Evolutionary conservation across 2,113 vertebrate species (phyloP), one percentile per base, ranked within the genome.

Genomic region (Eulacestoma nigropectus): DNA sequence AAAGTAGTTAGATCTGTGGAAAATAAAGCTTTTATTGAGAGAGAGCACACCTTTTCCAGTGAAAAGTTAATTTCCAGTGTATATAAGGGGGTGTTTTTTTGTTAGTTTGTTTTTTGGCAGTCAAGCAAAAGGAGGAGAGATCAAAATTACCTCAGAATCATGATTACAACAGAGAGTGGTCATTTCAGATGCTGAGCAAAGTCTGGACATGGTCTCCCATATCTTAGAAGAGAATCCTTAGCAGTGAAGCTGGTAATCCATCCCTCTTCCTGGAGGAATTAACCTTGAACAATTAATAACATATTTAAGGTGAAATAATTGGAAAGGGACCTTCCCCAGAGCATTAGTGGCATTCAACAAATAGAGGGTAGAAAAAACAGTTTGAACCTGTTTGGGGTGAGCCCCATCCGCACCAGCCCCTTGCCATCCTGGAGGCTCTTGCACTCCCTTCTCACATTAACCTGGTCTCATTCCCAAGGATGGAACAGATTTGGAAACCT

Each of bases 121-220:
- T 52, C 2, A 3, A 65, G 32, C 11, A 44, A 46, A 57, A 87
- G 44, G 26, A 73, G 30, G 32, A 69, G 55, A 69, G 46, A 27
- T 26, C 50, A 21, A 41, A 39, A 53, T 32, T 60, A 21, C n/a
- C 32, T 41, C 44, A 29, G 49, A 84, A n/a, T 59, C 33, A 30
- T 20, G 23, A 5, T 9, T 41, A 5, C 33, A 6, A 1, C 23
- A n/a, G 4, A 3, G 46, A 63, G 30, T 5, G 17, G 11, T 65
- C 12, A 4, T 75, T 69, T n/a, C 62, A 47, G 60, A 9, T 50
- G 49, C 14, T 59, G 65, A 57, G 13, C 17, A 17, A 50, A 65
- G 42, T 13, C 63, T 72, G 26, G 47, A 30, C 2, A 0, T 64
- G n/a, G 21, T 64, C 39, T 74, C 37, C 16, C 0, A 1, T 46